Conservation (phyloP, 2,113 vertebrate species). For the Steatornis caripensis region DNA sequence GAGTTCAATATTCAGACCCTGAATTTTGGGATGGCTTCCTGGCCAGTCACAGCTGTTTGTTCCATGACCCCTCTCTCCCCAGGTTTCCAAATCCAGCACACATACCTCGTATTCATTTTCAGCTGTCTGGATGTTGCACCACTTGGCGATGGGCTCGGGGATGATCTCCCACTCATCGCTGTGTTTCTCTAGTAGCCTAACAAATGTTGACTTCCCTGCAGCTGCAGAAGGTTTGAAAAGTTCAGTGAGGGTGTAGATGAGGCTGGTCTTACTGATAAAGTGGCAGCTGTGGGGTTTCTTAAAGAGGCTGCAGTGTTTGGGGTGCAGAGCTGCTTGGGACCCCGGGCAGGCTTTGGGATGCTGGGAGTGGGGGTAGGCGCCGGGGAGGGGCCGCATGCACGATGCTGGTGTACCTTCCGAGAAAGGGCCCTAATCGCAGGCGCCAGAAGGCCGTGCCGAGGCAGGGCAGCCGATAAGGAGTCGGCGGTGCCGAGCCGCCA, state of each 20-base stretch:
- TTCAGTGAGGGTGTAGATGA: background rate
- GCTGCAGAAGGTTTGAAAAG: slow-evolving; percentile 25
- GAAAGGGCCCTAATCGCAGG: background rate
- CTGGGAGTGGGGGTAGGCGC: background rate
- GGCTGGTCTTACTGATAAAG: accelerated
- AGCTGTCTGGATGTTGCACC: slow-evolving; percentile 76
- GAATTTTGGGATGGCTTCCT: background rate
- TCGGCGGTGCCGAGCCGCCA: background rate
- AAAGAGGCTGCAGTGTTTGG: accelerated
- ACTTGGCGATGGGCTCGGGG: slow-evolving; percentile 79
- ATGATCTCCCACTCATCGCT: slow-evolving; percentile 78
- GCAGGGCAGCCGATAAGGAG: background rate
- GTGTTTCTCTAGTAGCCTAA: slow-evolving; percentile 66
- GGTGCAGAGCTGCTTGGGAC: too few relatives aligned
- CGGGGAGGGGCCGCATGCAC: too few relatives aligned
- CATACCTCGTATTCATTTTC: slow-evolving; percentile 65
- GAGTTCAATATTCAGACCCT: background rate
- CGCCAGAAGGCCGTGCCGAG: background rate
- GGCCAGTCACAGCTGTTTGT: too few relatives aligned
- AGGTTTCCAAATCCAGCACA: too few relatives aligned
- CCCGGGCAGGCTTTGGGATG: background rate
- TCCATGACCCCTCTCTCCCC: too few relatives aligned
- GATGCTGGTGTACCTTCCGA: accelerated
- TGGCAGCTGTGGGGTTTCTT: too few relatives aligned
- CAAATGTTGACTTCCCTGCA: slow-evolving; percentile 78